Percentiles rank a stretch among this genome's conserved stretches.
Evolutionary conservation across 2,113 vertebrate species (phyloP).

Genomic region (Eudorcas thomsonii): DNA sequence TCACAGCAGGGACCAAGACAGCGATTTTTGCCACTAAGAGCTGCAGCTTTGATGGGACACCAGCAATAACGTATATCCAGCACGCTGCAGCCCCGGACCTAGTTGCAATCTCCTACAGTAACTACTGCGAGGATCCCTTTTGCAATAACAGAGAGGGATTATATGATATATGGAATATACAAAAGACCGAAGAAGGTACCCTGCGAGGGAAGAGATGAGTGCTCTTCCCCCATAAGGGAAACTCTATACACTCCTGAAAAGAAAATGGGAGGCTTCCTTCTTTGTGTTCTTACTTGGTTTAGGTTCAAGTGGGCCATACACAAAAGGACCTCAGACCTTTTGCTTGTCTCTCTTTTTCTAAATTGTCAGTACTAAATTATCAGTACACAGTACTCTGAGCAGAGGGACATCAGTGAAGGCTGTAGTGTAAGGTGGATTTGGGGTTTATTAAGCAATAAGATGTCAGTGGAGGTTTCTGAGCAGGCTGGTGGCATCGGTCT

Average conservation of each 20-base stretch:
- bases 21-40: constrained; percentile 41
- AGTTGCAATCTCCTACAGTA: neutral
- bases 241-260: neutral
- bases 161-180: neutral
- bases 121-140: neutral
- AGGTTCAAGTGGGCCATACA: neutral
- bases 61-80: neutral
- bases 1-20: neutral
- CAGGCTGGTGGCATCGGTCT: neutral
- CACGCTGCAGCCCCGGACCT: neutral
- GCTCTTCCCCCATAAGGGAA: neutral
- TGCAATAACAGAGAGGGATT: neutral
- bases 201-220: neutral
- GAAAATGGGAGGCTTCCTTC: neutral
- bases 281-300: neutral
- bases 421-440: neutral
- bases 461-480: neutral
- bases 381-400: neutral
- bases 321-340: neutral
- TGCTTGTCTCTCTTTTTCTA: neutral
- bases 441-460: neutral
- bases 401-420: neutral
- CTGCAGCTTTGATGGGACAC: fast-evolving
- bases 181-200: neutral
- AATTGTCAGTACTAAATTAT: neutral